Percentiles rank a stretch among this genome's conserved stretches.
Evolutionary conservation across 2,888 invertebrate species (phyloP).

Genomic region (Odontocerum albicorne): DNA sequence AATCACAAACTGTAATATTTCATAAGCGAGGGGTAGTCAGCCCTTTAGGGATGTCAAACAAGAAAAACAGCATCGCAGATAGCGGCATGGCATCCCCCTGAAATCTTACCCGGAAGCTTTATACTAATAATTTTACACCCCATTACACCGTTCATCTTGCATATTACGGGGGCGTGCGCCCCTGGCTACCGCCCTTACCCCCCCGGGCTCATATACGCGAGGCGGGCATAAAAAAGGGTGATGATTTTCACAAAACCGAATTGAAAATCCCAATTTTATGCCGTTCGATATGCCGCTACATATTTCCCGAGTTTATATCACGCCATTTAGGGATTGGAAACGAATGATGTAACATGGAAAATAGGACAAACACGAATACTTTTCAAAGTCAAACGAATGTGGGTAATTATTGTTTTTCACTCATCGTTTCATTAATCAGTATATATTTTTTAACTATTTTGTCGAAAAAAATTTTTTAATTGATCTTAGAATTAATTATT

Average conservation of each 20-base stretch:
- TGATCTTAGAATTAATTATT: no score
- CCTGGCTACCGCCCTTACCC: slow-evolving; percentile 1
- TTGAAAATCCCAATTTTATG: slow-evolving; percentile 37
- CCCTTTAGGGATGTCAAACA: slow-evolving; percentile 28
- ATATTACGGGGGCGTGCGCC: slow-evolving; percentile 33
- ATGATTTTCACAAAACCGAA: slow-evolving; percentile 37
- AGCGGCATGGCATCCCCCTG: slow-evolving; percentile 23
- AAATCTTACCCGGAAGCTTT: slow-evolving; percentile 36
- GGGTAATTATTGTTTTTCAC: no score
- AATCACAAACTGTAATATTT: slow-evolving; percentile 25
- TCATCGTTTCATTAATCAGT: no score
- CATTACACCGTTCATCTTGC: slow-evolving; percentile 37
- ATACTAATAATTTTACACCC: slow-evolving; percentile 37
- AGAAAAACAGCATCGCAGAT: slow-evolving; percentile 22
- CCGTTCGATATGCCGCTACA: slow-evolving; percentile 37
- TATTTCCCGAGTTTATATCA: slow-evolving; percentile 36
- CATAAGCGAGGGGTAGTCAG: slow-evolving; percentile 22
- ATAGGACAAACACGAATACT: no score
- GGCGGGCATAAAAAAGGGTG: slow-evolving; percentile 35
- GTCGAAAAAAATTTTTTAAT: no score
- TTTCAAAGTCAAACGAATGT: no score
- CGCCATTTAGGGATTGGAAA: slow-evolving; percentile 22
- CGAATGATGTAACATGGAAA: no score
- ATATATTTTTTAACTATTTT: no score
- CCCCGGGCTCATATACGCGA: slow-evolving; percentile 4